Percentiles rank a stretch among this genome's conserved stretches.
Evolutionary conservation across 2,113 vertebrate genomes (phyloP).

Genomic region (Carassius gibelio): DNA sequence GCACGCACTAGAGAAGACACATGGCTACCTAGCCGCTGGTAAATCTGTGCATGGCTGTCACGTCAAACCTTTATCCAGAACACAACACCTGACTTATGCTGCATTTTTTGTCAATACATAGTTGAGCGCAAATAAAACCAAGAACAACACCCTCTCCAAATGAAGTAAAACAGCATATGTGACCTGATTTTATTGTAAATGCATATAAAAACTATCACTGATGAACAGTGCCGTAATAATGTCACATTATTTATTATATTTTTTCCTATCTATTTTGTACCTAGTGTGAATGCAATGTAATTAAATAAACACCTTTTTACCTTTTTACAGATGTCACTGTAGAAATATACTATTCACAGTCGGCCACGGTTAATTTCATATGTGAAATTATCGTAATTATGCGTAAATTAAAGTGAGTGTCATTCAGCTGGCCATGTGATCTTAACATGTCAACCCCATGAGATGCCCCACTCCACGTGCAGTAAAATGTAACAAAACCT

Average conservation of each 20-base stretch:
- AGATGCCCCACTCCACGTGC: not conserved
- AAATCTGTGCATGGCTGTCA: conserved; percentile 38
- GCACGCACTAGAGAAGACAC: conserved; percentile 56
- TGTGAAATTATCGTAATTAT: no score
- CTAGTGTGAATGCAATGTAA: no score
- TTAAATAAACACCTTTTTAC: no score
- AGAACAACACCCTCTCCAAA: not conserved
- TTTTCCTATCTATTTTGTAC: no score
- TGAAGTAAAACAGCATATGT: not conserved
- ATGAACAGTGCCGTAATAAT: not conserved
- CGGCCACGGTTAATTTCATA: no score
- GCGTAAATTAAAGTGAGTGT: not conserved
- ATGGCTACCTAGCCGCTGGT: conserved; percentile 45
- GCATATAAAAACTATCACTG: not conserved
- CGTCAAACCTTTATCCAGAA: conserved; percentile 6
- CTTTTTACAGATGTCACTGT: no score
- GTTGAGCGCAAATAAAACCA: not conserved
- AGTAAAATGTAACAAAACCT: not conserved
- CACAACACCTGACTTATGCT: not conserved
- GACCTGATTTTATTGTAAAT: not conserved
- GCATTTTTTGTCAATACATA: not conserved
- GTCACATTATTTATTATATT: not conserved
- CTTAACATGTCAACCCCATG: not conserved
- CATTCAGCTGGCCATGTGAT: not conserved
- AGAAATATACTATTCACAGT: not conserved